Evolutionary conservation across 2,888 invertebrate genomes (phyloP).

Genomic region (Balanococcus diminutus): DNA sequence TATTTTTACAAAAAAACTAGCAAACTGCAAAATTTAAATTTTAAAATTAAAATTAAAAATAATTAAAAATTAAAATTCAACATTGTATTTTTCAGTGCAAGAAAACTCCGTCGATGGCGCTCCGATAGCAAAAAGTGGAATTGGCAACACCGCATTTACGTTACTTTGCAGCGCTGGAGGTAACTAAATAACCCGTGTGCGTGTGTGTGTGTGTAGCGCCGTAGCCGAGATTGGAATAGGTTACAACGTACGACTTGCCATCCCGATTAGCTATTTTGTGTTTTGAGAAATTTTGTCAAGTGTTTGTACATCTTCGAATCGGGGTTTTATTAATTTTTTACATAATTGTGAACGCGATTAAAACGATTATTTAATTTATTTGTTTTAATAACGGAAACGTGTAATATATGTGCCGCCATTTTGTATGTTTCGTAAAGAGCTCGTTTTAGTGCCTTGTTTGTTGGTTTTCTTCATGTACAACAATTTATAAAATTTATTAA

Average conservation of each 20-base stretch:
- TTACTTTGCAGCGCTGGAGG: slow-evolving; percentile 48
- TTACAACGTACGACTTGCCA: slow-evolving; percentile 54
- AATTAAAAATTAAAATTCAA: too few species aligned
- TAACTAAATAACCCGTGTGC: slow-evolving; percentile 40
- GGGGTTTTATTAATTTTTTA: slow-evolving; percentile 42
- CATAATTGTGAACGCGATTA: slow-evolving; percentile 5
- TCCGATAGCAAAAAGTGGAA: not conserved
- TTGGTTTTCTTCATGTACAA: slow-evolving; percentile 49
- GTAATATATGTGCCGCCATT: slow-evolving; percentile 55
- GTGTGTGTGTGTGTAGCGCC: slow-evolving; percentile 47
- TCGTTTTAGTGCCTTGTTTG: slow-evolving; percentile 54
- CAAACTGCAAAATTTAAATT: too few species aligned
- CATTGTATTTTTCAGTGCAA: too few species aligned
- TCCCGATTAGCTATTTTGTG: slow-evolving; percentile 55
- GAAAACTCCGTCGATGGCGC: not conserved
- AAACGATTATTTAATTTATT: slow-evolving; percentile 40
- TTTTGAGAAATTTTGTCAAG: slow-evolving; percentile 54
- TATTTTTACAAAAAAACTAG: too few species aligned
- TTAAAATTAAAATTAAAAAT: too few species aligned
- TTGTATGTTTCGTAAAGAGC: slow-evolving; percentile 55
- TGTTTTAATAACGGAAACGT: slow-evolving; percentile 46
- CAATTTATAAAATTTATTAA: slow-evolving; percentile 21
- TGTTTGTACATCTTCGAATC: slow-evolving; percentile 49
- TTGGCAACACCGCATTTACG: slow-evolving; percentile 17
- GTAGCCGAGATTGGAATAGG: slow-evolving; percentile 54